Percentiles rank a stretch among this genome's conserved stretches.
These are phyloP conservation scores for Malurus elegans DNA, from an alignment of 2,113 vertebrate genomes.

Conservation along the genomic window DNA sequence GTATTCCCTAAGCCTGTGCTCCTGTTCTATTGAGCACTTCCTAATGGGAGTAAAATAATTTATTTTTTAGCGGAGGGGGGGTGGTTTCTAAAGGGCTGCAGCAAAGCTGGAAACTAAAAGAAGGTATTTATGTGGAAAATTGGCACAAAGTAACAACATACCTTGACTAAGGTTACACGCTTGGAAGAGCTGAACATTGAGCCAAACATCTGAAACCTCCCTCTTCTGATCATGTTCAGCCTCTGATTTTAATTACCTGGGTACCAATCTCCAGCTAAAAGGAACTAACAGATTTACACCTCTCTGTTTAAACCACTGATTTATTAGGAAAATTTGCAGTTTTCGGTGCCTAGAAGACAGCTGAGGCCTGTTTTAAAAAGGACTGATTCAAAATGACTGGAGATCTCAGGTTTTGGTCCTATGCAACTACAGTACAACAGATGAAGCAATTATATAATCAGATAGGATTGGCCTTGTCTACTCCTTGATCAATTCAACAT, in stretches of 20 bases:
- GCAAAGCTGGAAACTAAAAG: not conserved
- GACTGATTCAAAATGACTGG: not conserved
- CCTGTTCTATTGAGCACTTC: not conserved
- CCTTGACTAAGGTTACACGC: not conserved
- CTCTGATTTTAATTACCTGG: not conserved
- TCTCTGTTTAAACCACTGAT: not conserved
- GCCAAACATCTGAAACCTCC: not conserved
- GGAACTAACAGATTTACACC: not conserved
- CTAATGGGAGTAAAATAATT: not conserved
- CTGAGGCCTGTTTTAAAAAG: not conserved
- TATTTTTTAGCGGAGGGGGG: rapidly evolving
- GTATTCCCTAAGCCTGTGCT: not conserved
- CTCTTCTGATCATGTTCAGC: not conserved
- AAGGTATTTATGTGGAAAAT: not conserved
- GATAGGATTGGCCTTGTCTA: not conserved
- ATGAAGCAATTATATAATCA: not conserved
- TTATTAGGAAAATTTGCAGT: not conserved
- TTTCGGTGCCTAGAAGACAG: not conserved
- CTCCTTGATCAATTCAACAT: not conserved
- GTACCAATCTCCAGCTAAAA: not conserved
- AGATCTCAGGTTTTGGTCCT: not conserved
- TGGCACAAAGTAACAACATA: not conserved
- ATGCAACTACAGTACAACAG: not conserved
- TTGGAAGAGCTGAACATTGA: not conserved
- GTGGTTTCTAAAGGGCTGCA: not conserved